Evolutionary conservation across 2,797 vertebrate genomes (phyloP), one percentile per base, ranked within the genome.

Genomic region (Xerus rutilus): DNA sequence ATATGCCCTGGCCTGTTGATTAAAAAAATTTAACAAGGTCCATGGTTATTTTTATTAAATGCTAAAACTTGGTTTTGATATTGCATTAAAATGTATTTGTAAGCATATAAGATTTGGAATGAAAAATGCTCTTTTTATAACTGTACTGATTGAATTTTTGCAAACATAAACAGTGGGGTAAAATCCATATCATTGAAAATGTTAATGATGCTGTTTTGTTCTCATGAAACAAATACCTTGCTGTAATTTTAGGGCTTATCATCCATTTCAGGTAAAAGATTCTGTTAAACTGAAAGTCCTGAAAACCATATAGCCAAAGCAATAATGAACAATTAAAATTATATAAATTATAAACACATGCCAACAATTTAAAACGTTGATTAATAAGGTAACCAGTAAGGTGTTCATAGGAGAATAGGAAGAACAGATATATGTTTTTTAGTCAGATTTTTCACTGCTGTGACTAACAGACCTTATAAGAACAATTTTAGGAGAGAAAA

Each of bases 21-120:
- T 88, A 25, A 57, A 57, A 82, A 84, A 91, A 91, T 7, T 81
- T 32, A 35, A 91, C 30, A n/a, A 91, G 57, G 47, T 30, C n/a
- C 14, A 30, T 81, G 59, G 47, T 5, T 81, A 91, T 62, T 81
- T 59, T 39, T 72, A 3, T 65, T 54, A 47, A 83, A 39, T 67
- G 59, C 35, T 89, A 67, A 74, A 65, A 43, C 7, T 98, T 98
- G 95, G 94, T 98, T 98, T 99, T 98, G 96, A 98, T 98, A 74
- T 98, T 98, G 98, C 98, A 98, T 98, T 57, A 69, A 98, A 98
- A 98, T 98, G 98, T 98, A 98, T 98, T 98, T 98, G 97, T 98
- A 98, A 98, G 98, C 98, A 98, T 98, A 98, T 98, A 98, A 98
- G 98, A 98, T 97, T 98, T 97, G 97, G 97, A 97, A 98, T 98